These are phyloP conservation scores for Macroglossus sobrinus DNA, from an alignment of 2,113 vertebrate species.

Conservation along the genomic window DNA sequence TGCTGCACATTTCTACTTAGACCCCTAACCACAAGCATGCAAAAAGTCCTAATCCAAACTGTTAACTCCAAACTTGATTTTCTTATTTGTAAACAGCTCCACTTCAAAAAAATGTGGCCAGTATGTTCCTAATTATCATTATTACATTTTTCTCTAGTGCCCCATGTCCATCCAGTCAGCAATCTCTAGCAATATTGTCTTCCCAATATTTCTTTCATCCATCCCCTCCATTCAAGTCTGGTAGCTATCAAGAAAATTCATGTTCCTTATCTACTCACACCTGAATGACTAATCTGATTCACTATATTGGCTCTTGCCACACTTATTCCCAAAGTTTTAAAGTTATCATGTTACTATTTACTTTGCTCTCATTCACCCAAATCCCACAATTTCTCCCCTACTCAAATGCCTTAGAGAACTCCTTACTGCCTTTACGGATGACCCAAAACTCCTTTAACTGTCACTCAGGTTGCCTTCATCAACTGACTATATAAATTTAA, in stretches of 20 bases:
- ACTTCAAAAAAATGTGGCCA: not conserved
- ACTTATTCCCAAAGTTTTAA: not conserved
- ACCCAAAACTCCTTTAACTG: not conserved
- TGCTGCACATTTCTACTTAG: not conserved
- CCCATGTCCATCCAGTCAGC: not conserved
- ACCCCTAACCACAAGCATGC: not conserved
- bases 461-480: not conserved
- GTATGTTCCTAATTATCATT: not conserved
- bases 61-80: not conserved
- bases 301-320: not conserved
- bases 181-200: not conserved
- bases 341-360: not conserved
- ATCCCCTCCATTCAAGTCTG: not conserved
- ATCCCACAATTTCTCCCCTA: not conserved
- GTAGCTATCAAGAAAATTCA: not conserved
- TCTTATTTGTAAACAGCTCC: not conserved
- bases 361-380: not conserved
- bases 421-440: not conserved
- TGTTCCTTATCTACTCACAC: not conserved
- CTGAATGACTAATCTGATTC: not conserved
- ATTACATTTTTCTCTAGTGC: not conserved
- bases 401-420: not conserved
- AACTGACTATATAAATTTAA: not conserved
- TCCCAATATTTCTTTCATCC: not conserved
- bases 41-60: not conserved